Percentiles rank a stretch among this genome's conserved stretches.
These are phyloP conservation scores for Pseudomyrmex gracilis DNA, from an alignment of 1,140 invertebrate genomes.

Conservation along the genomic window DNA sequence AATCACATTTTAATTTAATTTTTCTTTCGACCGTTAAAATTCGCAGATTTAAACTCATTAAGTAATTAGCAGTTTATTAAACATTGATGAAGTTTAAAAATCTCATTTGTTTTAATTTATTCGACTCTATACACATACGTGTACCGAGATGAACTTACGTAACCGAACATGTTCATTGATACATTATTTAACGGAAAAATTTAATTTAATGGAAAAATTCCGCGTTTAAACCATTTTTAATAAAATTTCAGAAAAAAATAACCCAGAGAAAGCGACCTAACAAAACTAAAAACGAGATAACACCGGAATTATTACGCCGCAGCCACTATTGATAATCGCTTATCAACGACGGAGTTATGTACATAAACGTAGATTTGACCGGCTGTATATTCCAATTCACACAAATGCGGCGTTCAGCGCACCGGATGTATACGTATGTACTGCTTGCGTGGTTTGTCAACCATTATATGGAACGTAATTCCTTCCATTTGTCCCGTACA, in stretches of 20 bases:
- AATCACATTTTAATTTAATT: neutral
- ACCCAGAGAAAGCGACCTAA: neutral
- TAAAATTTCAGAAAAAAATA: neutral
- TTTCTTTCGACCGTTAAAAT: neutral
- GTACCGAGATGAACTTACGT: no score
- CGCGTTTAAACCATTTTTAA: neutral
- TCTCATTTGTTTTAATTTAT: neutral
- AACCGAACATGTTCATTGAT: no score
- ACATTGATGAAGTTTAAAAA: neutral
- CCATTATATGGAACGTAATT: slow-evolving; percentile 20
- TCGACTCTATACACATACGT: neutral
- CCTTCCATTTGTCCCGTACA: neutral
- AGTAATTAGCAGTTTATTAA: slow-evolving; percentile 14
- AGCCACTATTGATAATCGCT: neutral
- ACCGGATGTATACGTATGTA: neutral
- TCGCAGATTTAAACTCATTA: neutral
- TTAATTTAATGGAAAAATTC: neutral
- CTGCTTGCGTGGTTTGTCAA: slow-evolving; percentile 11
- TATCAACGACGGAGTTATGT: neutral
- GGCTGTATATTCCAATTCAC: neutral
- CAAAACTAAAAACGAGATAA: neutral
- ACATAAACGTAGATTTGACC: neutral
- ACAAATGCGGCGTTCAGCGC: neutral
- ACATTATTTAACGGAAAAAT: neutral
- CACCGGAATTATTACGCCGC: neutral